Base-by-base conservation (phyloP, 1,140 invertebrate species). In the Sinonovacula constricta region DNA sequence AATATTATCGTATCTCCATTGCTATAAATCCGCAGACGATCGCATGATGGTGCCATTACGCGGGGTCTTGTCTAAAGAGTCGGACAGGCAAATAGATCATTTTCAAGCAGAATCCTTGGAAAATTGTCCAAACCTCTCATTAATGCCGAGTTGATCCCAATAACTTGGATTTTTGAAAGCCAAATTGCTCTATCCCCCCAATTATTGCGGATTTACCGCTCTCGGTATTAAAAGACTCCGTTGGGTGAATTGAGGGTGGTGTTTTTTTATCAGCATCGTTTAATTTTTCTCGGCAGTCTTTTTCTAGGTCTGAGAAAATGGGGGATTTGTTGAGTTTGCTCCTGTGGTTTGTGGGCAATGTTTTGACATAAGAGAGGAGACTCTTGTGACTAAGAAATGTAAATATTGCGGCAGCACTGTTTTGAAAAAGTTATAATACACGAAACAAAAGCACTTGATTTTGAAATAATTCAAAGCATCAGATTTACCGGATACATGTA, bases 181-280 rank as follows among this genome's bases (percentile, higher is more conserved):
- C 51, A 78, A 78, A 78, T 78, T 70, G 75, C 66, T 78, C 28
- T 54, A 78, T 63, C 67, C 63, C 31, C 39, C 45, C 75, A 78
- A 78, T 78, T 78, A 78, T 63, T 12, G 67, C 67, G 53, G 69
- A 78, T 76, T 63, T 69, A 78, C 65, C 28, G 18, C 60, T 33
- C 75, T 60, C 53, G 53, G 75, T 59, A 78, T 78, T 78, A 78
- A 78, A 78, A 78, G 75, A 78, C 69, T 70, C 67, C 28, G 45
- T 30, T 31, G n/a, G n/a, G 33, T 22, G 65, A 77, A 78, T 78
- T 78, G 66, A 60, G 49, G 75, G 54, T 78, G n/a, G n/a, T n/a
- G n/a, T n/a, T n/a, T n/a, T n/a, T n/a, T n/a, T n/a, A n/a, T n/a
- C n/a, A n/a, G n/a, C n/a, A n/a, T n/a, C n/a, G n/a, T n/a, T n/a